Conservation (phyloP, 2,888 invertebrate species). For the Agonopterix arenella region DNA sequence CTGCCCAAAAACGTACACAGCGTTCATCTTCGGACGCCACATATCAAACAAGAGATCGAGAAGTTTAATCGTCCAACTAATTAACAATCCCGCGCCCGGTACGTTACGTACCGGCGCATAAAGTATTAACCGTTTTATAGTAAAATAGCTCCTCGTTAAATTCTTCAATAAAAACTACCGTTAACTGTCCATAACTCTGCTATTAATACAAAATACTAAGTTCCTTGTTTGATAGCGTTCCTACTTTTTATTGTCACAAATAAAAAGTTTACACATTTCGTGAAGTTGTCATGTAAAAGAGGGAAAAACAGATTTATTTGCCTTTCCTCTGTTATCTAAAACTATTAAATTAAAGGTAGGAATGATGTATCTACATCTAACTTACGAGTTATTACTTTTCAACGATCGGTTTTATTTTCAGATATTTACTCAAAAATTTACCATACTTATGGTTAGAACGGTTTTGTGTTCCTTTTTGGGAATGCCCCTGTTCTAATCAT, state of each 20-base stretch:
- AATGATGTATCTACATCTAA: too few relatives aligned
- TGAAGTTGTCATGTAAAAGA: constrained; percentile 11
- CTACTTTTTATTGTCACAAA: constrained; percentile 19
- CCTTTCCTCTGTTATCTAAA: neutral
- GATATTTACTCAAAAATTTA: too few relatives aligned
- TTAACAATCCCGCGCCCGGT: constrained; percentile 33
- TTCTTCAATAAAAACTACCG: constrained; percentile 2
- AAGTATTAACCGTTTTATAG: constrained; percentile 5
- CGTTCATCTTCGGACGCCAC: constrained; percentile 5
- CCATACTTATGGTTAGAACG: too few relatives aligned
- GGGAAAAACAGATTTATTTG: constrained; percentile 6
- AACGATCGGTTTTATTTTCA: too few relatives aligned
- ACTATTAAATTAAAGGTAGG: neutral
- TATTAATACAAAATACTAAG: constrained; percentile 34
- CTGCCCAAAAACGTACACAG: too few relatives aligned
- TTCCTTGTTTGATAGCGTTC: too few relatives aligned
- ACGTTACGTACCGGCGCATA: neutral
- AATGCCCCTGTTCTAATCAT: too few relatives aligned
- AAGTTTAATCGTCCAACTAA: constrained; percentile 55
- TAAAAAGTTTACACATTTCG: constrained; percentile 21
- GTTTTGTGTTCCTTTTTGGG: too few relatives aligned
- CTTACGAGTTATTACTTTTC: too few relatives aligned
- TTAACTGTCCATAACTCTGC: constrained; percentile 48
- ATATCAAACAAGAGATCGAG: constrained; percentile 35
- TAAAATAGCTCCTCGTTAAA: constrained; percentile 9